Evolutionary conservation across 2,113 vertebrate genomes (phyloP), one percentile per base, ranked within the genome.

Genomic region (Diadophis punctatus): DNA sequence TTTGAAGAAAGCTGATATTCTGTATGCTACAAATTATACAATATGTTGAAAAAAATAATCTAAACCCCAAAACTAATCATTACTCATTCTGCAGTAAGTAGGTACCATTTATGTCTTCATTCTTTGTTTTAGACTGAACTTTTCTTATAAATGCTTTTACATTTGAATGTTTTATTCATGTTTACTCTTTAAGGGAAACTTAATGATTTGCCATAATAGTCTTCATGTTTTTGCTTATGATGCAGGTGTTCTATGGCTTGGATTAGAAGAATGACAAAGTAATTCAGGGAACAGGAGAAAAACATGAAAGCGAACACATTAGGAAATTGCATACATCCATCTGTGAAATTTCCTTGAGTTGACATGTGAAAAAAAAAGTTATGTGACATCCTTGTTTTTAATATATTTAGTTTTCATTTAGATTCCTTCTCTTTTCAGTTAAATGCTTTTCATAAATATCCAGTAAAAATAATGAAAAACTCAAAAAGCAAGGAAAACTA

Each of bases 201-300:
- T 27, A 10, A 39, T 25, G 34, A 9, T 84, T 55, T 90, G 2
- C 68, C 53, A 27, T 34, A 74, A 43, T 27, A 53, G 49, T 74
- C 43, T 91, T 74, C 74, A 55, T 5, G 4, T 1, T 7, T 85
- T 55, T 85, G 84, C 52, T 90, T 90, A 8, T 93, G 46, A 34
- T 89, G 74, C 95, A 96, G 90, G 92, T 97, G 95, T 94, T 85
- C 84, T 92, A 2, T 96, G 93, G 94, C 93, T 55, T 20, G 0
- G 85, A 63, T 7, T 88, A 91, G 90, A 52, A 89, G 7, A 93
- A 30, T 49, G 84, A 88, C 93, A 92, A 11, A 53, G 60, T 39
- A 46, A 8, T 84, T 63, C 27, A 92, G 34, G 48, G 23, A 49
- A 43, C 92, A 91, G 48, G 63, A 51, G 92, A 95, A 95, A 93